phyloP scores from a whole-genome alignment of 92 coral and sea anemone genomes.

The Phenganax stokvisi region DNA sequence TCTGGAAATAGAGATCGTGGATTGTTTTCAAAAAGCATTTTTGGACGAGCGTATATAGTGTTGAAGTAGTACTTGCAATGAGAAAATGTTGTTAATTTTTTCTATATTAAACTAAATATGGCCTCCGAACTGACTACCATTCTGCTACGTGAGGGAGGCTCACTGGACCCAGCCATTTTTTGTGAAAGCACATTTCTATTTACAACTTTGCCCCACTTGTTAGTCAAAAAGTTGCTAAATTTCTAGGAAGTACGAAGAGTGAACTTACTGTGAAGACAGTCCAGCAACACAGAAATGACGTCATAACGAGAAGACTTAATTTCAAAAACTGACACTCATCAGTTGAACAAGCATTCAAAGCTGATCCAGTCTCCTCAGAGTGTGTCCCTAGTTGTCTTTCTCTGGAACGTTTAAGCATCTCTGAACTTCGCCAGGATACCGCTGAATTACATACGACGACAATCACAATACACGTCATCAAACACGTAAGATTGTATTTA shows the following conservation, averaged over 20 bases:
- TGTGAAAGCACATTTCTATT: too few species aligned
- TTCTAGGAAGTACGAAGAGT: too few species aligned
- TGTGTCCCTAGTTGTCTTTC: slow-evolving; percentile 13
- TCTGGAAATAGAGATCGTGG: slow-evolving; percentile 37
- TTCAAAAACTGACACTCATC: slow-evolving; percentile 82
- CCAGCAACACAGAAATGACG: slow-evolving; percentile 80
- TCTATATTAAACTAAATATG: too few species aligned
- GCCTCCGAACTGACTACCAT: too few species aligned
- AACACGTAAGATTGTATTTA: slow-evolving; percentile 55
- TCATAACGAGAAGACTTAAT: slow-evolving; percentile 70
- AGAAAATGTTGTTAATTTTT: background rate
- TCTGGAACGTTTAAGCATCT: slow-evolving; percentile 37
- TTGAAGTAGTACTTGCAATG: background rate
- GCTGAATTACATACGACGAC: slow-evolving; percentile 69
- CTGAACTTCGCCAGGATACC: slow-evolving; percentile 40
- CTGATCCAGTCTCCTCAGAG: slow-evolving; percentile 3
- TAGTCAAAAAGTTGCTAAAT: too few species aligned
- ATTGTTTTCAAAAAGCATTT: too few species aligned
- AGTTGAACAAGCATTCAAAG: slow-evolving; percentile 19
- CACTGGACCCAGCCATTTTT: too few species aligned
- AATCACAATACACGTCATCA: slow-evolving; percentile 54
- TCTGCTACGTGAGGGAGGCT: too few species aligned
- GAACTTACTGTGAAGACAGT: slow-evolving; percentile 74
- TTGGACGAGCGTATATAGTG: too few species aligned
- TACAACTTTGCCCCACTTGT: too few species aligned